phyloP scores from a whole-genome alignment of 2,888 invertebrate genomes.

The Stenodera caucasica region DNA sequence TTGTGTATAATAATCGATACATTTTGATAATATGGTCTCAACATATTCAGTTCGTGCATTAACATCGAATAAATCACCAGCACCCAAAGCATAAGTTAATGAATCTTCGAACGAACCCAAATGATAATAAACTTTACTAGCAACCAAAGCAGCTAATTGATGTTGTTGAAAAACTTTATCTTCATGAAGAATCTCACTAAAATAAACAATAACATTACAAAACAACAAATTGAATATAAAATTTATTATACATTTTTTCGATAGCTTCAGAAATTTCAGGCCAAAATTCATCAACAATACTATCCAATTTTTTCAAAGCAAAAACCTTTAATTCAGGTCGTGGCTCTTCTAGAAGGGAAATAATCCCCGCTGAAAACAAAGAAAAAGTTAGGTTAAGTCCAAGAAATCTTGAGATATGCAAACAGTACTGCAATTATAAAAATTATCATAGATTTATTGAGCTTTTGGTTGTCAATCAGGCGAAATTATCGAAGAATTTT shows the following conservation, averaged over 20 bases:
- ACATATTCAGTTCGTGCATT: slow-evolving; percentile 94
- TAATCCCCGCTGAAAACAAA: slow-evolving; percentile 75
- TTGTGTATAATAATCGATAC: slow-evolving; percentile 95
- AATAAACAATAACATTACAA: slow-evolving; percentile 29
- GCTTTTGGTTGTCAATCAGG: neutral
- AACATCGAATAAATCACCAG: slow-evolving; percentile 93
- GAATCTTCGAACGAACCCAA: slow-evolving; percentile 97
- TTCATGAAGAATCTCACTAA: slow-evolving; percentile 90
- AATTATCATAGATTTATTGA: slow-evolving; percentile 6
- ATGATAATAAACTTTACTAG: slow-evolving; percentile 98
- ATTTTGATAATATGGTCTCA: slow-evolving; percentile 92
- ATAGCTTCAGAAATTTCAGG: slow-evolving; percentile 98
- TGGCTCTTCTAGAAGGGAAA: slow-evolving; percentile 93
- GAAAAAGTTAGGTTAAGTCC: neutral
- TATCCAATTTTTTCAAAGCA: slow-evolving; percentile 88
- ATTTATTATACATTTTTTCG: slow-evolving; percentile 82
- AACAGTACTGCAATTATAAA: neutral
- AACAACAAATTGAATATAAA: slow-evolving; percentile 26
- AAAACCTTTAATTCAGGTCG: slow-evolving; percentile 92
- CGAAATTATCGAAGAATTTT: neutral
- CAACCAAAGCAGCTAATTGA: slow-evolving; percentile 93
- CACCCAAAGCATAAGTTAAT: slow-evolving; percentile 94
- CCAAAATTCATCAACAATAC: slow-evolving; percentile 97
- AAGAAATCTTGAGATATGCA: no score
- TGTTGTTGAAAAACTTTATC: slow-evolving; percentile 86